Conservation (phyloP, 2,113 vertebrate species). For the Turdus rufiventris region DNA sequence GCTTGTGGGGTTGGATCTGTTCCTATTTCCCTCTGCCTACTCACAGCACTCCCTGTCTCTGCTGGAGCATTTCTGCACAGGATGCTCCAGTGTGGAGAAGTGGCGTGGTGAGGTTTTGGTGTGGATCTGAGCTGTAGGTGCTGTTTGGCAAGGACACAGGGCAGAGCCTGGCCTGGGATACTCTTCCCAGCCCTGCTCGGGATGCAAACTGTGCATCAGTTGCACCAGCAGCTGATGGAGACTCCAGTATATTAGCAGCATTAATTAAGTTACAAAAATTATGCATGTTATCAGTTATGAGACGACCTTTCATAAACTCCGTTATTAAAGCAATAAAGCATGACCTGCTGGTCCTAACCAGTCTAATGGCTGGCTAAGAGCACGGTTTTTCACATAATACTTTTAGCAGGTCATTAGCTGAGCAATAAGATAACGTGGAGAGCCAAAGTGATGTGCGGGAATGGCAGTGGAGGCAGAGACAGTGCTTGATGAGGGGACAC, state of each 20-base stretch:
- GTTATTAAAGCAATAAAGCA: conserved; percentile 48
- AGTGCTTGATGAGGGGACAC: background rate
- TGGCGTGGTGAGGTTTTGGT: rapidly evolving
- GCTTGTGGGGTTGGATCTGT: background rate
- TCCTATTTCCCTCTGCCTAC: background rate
- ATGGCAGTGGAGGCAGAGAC: background rate
- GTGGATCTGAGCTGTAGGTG: rapidly evolving
- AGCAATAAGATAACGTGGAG: conserved; percentile 37
- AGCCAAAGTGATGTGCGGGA: background rate
- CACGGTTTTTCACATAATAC: conserved; percentile 21
- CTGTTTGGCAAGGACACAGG: rapidly evolving
- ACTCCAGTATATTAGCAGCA: conserved; percentile 60
- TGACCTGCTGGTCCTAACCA: conserved; percentile 32
- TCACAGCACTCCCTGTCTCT: background rate
- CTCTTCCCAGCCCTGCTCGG: rapidly evolving
- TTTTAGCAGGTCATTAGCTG: conserved; percentile 59
- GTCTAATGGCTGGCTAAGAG: conserved; percentile 48
- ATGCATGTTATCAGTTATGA: conserved; percentile 29
- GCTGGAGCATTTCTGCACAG: rapidly evolving
- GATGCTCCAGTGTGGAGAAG: background rate
- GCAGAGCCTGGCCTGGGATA: background rate
- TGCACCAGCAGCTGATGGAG: conserved; percentile 55
- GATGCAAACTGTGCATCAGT: conserved; percentile 14
- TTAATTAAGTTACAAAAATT: conserved; percentile 63
- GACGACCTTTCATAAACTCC: conserved; percentile 49